phyloP scores from a whole-genome alignment of 2,113 vertebrate genomes.

The Ochotona princeps region DNA sequence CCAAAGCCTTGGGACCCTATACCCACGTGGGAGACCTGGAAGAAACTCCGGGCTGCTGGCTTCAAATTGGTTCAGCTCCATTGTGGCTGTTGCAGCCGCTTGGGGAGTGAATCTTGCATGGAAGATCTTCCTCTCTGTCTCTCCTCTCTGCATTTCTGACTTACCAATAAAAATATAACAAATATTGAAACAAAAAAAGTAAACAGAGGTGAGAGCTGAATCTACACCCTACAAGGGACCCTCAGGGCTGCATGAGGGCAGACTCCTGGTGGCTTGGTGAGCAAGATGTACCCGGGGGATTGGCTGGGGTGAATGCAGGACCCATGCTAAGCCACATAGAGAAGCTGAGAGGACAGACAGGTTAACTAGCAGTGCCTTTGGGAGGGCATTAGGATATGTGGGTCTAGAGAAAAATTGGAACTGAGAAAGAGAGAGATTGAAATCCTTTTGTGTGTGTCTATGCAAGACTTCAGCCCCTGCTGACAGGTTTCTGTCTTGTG shows the following conservation, averaged over 20 bases:
- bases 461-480: not conserved
- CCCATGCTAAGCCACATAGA: fast-evolving
- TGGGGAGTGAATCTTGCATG: too few species aligned
- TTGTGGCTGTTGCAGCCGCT: too few species aligned
- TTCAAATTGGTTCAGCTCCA: too few species aligned
- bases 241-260: not conserved
- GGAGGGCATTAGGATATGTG: not conserved
- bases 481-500: not conserved
- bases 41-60: too few species aligned
- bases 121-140: too few species aligned
- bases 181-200: too few species aligned
- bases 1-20: too few species aligned
- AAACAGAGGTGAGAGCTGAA: too few species aligned
- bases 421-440: not conserved
- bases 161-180: too few species aligned
- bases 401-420: not conserved
- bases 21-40: too few species aligned
- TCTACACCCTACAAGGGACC: not conserved
- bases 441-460: not conserved
- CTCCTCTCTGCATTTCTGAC: too few species aligned
- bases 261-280: not conserved
- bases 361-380: not conserved
- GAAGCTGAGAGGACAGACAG: not conserved
- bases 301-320: not conserved
- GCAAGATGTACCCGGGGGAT: not conserved